Percentiles rank a stretch among this genome's conserved stretches.
Evolutionary conservation across 2,888 invertebrate species (phyloP).

Genomic region (Lycophotia porphyrea): DNA sequence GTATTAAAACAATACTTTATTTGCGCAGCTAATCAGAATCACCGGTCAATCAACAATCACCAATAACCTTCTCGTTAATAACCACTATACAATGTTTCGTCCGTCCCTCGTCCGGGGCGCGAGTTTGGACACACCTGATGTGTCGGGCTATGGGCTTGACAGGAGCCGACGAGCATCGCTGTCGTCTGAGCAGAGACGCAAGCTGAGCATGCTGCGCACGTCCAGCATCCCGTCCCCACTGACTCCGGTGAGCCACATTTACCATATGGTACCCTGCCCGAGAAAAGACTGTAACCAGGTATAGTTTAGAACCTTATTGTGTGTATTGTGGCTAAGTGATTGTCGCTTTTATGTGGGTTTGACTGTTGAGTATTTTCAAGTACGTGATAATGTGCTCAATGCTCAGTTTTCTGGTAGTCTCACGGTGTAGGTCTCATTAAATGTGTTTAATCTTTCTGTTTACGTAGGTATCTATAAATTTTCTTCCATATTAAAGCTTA

Average conservation of each 20-base stretch:
- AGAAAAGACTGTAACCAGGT: conserved; percentile 89
- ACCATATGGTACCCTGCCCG: conserved; percentile 90
- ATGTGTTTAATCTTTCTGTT: neutral
- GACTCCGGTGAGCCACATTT: conserved; percentile 90
- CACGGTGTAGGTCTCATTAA: neutral
- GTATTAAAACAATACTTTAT: conserved; percentile 23
- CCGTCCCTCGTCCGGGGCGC: conserved; percentile 82
- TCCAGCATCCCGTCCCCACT: conserved; percentile 83
- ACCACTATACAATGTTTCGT: conserved; percentile 78
- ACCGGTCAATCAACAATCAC: conserved; percentile 19
- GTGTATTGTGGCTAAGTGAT: conserved; percentile 62
- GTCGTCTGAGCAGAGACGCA: conserved; percentile 85
- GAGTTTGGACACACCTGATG: conserved; percentile 82
- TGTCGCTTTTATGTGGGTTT: conserved; percentile 59
- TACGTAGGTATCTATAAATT: too few species aligned
- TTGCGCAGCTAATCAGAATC: conserved; percentile 39
- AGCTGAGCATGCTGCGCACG: conserved; percentile 84
- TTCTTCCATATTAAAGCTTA: too few species aligned
- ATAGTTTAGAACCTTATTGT: conserved; percentile 67
- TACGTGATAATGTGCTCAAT: neutral
- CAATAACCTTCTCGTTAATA: conserved; percentile 33
- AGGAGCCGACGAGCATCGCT: conserved; percentile 88
- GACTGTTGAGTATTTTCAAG: conserved; percentile 3
- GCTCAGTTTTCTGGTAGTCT: neutral
- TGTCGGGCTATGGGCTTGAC: conserved; percentile 81